Conservation (phyloP, 1,140 invertebrate species). For the Drosophila kurseongensis region DNA sequence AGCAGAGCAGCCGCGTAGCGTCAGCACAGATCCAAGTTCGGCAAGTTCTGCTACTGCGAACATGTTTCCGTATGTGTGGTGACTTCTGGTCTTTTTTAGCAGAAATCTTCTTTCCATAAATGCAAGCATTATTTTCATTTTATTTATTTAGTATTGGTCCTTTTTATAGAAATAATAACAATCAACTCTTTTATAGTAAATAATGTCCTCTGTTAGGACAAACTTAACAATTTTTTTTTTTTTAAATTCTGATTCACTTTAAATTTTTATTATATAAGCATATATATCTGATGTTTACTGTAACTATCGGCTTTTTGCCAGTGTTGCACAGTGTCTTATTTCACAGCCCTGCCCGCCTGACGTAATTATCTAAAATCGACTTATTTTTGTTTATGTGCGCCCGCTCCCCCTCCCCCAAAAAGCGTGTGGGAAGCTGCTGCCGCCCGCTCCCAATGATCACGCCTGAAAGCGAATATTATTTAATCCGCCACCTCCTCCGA, state of each 20-base stretch:
- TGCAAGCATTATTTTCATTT: too few relatives aligned
- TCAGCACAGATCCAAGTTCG: too few relatives aligned
- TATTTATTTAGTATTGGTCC: too few relatives aligned
- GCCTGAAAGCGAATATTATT: constrained; percentile 13
- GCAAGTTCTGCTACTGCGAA: too few relatives aligned
- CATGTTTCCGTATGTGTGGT: too few relatives aligned
- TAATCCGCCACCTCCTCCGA: neutral
- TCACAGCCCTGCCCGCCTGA: constrained; percentile 37
- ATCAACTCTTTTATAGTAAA: too few relatives aligned
- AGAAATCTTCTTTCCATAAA: too few relatives aligned
- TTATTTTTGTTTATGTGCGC: constrained; percentile 67
- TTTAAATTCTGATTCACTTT: neutral
- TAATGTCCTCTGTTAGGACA: too few relatives aligned
- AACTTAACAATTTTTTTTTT: neutral
- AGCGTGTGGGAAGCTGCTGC: constrained; percentile 5
- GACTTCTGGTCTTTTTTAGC: too few relatives aligned
- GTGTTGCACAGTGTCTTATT: constrained; percentile 24
- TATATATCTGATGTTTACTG: constrained; percentile 6
- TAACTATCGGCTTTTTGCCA: constrained; percentile 6
- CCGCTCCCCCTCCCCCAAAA: constrained; percentile 9
- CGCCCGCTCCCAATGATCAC: constrained; percentile 9
- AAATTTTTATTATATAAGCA: neutral
- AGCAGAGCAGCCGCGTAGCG: too few relatives aligned
- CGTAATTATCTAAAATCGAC: constrained; percentile 56
- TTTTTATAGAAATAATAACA: too few relatives aligned